These are phyloP conservation scores for Octonoba sinensis DNA, from an alignment of 2,888 invertebrate species.

Conservation along the genomic window DNA sequence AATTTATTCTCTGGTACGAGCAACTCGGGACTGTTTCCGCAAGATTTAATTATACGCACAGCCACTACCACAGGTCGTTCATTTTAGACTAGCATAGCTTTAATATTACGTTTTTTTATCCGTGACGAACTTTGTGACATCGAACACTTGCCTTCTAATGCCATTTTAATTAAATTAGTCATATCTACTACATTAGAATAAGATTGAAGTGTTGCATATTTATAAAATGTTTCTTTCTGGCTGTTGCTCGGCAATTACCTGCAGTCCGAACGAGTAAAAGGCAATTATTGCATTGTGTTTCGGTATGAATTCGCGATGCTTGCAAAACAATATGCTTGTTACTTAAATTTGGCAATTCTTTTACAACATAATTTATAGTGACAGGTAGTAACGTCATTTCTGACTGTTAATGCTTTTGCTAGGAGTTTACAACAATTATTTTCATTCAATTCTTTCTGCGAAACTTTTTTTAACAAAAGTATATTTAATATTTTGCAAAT, in stretches of 20 bases:
- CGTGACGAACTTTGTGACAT: constrained; percentile 28
- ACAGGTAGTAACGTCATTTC: no score
- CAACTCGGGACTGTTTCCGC: constrained; percentile 34
- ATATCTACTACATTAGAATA: not conserved
- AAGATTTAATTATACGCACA: constrained; percentile 50
- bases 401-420: no score
- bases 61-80: constrained; percentile 20
- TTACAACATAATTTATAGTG: no score
- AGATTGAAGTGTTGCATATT: constrained; percentile 27
- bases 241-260: not conserved
- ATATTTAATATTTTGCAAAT: no score
- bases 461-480: no score
- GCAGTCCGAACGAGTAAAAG: constrained; percentile 1
- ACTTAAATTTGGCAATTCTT: not conserved
- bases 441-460: no score
- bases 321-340: not conserved
- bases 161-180: constrained; percentile 46
- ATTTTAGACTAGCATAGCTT: constrained; percentile 16
- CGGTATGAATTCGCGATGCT: not conserved
- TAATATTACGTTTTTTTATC: constrained; percentile 28
- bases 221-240: constrained; percentile 4
- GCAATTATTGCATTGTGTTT: not conserved
- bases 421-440: no score
- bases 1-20: constrained; percentile 18
- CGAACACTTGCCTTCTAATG: constrained; percentile 33